Evolutionary conservation across 2,113 vertebrate genomes (phyloP).

Genomic region (Megatriorchis doriae): DNA sequence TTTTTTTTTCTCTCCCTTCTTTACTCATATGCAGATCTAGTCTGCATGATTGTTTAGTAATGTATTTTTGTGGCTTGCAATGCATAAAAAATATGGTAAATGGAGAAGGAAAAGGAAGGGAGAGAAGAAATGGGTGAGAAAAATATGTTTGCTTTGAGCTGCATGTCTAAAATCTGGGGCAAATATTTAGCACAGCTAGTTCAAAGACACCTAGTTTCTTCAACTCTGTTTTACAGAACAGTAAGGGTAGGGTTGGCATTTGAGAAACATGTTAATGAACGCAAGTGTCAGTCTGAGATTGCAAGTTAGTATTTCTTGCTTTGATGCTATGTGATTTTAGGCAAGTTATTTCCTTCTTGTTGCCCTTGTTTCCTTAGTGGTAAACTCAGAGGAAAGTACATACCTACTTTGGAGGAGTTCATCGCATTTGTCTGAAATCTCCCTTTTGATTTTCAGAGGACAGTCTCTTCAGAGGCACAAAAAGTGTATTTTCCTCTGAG

Average conservation of each 20-base stretch:
- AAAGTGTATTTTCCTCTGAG: not conserved
- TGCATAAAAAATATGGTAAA: not conserved
- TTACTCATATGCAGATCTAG: not conserved
- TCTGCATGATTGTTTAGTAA: not conserved
- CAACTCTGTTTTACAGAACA: not conserved
- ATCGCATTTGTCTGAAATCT: not conserved
- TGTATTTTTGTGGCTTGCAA: not conserved
- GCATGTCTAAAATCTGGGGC: slow-evolving; percentile 41
- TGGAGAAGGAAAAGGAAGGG: not conserved
- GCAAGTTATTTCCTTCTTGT: not conserved
- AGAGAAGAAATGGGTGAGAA: not conserved
- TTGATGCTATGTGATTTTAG: not conserved
- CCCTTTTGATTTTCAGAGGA: not conserved
- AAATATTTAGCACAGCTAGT: slow-evolving; percentile 45
- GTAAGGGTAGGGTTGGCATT: not conserved
- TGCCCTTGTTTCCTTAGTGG: not conserved
- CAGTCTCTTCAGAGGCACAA: not conserved
- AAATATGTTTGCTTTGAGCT: not conserved
- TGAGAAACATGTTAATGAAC: slow-evolving; percentile 11
- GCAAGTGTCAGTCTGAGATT: not conserved
- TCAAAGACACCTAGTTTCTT: slow-evolving; percentile 49
- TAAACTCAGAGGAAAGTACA: not conserved
- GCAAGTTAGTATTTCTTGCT: too few relatives aligned
- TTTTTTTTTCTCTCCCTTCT: not conserved
- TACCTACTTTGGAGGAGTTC: not conserved